phyloP scores from a whole-genome alignment of 2,113 vertebrate species.

The Cololabis saira region DNA sequence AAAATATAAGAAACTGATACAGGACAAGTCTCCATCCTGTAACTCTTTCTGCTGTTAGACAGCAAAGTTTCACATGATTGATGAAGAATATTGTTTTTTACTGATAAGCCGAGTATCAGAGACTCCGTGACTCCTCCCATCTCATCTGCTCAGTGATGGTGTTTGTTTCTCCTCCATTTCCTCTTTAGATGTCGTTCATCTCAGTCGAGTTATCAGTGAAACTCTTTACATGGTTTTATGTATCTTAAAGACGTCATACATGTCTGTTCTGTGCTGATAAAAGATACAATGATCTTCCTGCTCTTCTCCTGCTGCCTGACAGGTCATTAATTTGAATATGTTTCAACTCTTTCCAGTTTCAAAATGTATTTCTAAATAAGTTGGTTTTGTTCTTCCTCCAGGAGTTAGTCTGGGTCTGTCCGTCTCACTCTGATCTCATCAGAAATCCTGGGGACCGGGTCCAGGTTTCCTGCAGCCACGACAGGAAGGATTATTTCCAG shows the following conservation, averaged over 20 bases:
- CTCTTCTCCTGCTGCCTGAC: neutral
- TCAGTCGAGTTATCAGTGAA: no score
- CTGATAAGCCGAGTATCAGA: no score
- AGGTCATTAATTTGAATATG: neutral
- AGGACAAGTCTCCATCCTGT: no score
- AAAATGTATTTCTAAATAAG: neutral
- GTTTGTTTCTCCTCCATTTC: neutral
- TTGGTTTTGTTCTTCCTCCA: slow-evolving; percentile 1
- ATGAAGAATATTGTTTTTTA: no score
- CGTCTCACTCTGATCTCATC: slow-evolving; percentile 31
- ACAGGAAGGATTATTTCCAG: neutral
- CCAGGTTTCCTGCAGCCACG: slow-evolving; percentile 44
- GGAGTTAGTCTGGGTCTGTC: slow-evolving; percentile 24
- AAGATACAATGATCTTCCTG: neutral
- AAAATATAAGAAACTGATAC: no score
- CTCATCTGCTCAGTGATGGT: neutral
- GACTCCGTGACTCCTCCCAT: no score
- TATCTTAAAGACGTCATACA: neutral
- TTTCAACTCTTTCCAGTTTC: no score
- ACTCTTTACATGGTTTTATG: no score
- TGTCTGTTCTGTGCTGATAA: neutral
- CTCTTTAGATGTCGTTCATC: neutral
- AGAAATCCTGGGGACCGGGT: neutral
- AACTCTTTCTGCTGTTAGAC: no score
- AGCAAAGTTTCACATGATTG: no score